Evolutionary conservation across 2,113 vertebrate species (phyloP).

Genomic region (Opisthocomus hoazin): DNA sequence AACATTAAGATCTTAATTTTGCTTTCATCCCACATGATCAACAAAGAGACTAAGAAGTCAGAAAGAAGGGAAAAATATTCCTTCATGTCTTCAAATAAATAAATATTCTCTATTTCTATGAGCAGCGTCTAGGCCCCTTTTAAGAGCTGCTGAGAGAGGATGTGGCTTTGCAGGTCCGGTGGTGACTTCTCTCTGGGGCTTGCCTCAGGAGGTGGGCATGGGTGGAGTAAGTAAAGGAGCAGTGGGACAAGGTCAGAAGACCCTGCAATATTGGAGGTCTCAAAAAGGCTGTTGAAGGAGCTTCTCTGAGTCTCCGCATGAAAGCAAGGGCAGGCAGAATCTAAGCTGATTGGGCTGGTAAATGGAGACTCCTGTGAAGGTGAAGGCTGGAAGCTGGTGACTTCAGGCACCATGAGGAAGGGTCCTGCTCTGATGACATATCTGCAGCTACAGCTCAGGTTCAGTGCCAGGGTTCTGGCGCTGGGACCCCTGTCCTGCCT

Average conservation of each 20-base stretch:
- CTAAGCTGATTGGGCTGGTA: neutral
- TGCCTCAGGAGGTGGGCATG: neutral
- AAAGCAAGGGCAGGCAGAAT: neutral
- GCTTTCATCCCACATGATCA: accelerated
- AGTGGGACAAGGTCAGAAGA: neutral
- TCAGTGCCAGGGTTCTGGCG: neutral
- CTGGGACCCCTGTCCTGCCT: neutral
- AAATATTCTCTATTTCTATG: neutral
- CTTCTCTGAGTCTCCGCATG: neutral
- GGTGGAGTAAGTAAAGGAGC: neutral
- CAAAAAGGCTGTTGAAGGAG: neutral
- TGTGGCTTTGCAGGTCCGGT: neutral
- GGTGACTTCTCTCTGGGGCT: neutral
- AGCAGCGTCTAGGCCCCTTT: neutral
- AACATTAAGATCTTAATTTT: neutral
- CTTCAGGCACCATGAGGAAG: neutral
- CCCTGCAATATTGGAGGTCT: neutral
- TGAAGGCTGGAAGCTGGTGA: neutral
- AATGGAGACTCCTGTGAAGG: neutral
- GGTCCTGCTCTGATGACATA: neutral
- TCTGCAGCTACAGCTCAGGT: neutral
- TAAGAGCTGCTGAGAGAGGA: neutral
- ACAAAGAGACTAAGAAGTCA: neutral
- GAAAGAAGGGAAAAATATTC: neutral
- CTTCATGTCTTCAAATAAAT: neutral